phyloP scores from a whole-genome alignment of 2,888 invertebrate species.

The Cephonodes hylas region DNA sequence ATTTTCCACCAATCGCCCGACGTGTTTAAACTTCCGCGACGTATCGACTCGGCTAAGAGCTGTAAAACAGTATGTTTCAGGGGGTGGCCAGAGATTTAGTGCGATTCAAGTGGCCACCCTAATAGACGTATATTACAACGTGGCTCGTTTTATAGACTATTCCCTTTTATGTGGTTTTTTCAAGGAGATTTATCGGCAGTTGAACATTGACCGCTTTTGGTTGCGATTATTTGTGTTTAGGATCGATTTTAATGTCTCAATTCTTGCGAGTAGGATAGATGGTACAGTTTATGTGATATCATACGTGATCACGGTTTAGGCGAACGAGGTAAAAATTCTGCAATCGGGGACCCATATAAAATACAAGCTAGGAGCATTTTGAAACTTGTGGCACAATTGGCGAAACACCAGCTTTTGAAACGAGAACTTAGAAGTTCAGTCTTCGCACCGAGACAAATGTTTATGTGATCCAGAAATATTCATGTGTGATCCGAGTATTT shows the following conservation, averaged over 20 bases:
- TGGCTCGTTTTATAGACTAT: slow-evolving; percentile 73
- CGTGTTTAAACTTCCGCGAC: slow-evolving; percentile 1
- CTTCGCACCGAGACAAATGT: no score
- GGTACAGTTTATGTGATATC: no score
- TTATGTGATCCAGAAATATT: no score
- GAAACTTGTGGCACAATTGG: no score
- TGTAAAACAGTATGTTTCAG: slow-evolving; percentile 62
- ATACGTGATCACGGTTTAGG: no score
- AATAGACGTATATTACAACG: slow-evolving; percentile 78
- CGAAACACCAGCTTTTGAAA: no score
- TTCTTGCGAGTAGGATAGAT: not conserved
- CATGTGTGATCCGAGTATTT: no score
- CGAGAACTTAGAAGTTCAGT: no score
- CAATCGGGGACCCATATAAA: no score
- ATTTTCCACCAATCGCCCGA: not conserved
- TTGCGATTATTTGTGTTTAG: slow-evolving; percentile 1
- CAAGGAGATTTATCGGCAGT: slow-evolving; percentile 56
- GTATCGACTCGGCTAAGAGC: slow-evolving; percentile 37
- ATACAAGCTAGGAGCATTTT: no score
- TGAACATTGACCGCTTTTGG: not conserved
- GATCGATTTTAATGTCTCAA: not conserved
- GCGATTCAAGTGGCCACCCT: slow-evolving; percentile 65
- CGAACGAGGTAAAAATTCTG: no score
- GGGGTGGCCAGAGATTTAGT: slow-evolving; percentile 68
- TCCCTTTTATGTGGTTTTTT: slow-evolving; percentile 59